A percentile compares a stretch with the other conserved stretches of the same genome.
Evolutionary conservation across 2,888 invertebrate species (phyloP).

Genomic region (Drosophila austrosaltans): DNA sequence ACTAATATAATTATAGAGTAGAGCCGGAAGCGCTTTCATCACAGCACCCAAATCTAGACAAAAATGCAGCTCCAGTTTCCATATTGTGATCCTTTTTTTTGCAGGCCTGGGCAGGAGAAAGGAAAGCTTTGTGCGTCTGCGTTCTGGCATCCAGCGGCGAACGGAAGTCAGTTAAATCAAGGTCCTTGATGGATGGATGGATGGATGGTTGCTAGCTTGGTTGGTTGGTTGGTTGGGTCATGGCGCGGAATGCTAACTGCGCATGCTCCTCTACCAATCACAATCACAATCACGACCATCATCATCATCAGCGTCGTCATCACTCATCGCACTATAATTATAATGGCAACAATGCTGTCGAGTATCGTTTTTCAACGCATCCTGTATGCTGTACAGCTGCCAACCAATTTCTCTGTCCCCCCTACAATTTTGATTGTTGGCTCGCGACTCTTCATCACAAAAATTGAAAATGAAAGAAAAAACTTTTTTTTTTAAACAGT

Average conservation of each 20-base stretch:
- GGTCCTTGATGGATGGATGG: conserved; percentile 46
- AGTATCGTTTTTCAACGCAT: conserved; percentile 75
- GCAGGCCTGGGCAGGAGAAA: conserved; percentile 45
- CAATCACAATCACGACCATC: conserved; percentile 34
- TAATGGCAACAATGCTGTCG: conserved; percentile 55
- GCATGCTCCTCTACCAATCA: conserved; percentile 45
- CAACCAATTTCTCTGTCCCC: not conserved
- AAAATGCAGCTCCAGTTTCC: conserved; percentile 33
- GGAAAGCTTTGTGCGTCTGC: conserved; percentile 57
- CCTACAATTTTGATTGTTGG: conserved; percentile 10
- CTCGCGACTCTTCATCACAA: conserved; percentile 10
- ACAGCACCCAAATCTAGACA: conserved; percentile 64
- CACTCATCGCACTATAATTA: conserved; percentile 62
- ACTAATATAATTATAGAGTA: conserved; percentile 76
- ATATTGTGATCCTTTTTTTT: conserved; percentile 19
- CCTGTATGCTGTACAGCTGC: conserved; percentile 54
- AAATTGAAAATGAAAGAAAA: too few species aligned
- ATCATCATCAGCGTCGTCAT: conserved; percentile 20
- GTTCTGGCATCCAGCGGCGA: conserved; percentile 46
- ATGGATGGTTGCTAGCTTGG: conserved; percentile 19
- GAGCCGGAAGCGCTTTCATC: conserved; percentile 79
- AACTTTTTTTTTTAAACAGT: conserved; percentile 18
- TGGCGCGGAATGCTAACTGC: conserved; percentile 31
- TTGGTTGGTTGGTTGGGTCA: conserved; percentile 41
- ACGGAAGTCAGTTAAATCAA: conserved; percentile 56